These are phyloP conservation scores for Carcina quercana DNA, from an alignment of 2,888 invertebrate genomes.

Conservation along the genomic window DNA sequence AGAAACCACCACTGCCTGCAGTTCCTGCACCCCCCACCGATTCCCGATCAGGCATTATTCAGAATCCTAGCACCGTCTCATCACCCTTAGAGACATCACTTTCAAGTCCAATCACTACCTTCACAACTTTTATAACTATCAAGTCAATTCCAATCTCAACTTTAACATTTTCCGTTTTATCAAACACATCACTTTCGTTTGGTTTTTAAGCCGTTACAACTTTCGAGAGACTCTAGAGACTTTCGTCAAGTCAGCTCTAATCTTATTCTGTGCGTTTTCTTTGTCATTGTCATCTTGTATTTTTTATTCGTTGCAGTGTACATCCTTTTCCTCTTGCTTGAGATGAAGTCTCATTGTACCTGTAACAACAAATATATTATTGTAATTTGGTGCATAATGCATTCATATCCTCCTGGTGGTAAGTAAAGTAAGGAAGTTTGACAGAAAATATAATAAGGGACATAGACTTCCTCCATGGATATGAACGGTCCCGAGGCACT, in stretches of 20 bases:
- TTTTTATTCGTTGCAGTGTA: conserved; percentile 27
- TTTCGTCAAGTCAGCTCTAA: conserved; percentile 57
- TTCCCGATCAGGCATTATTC: conserved; percentile 72
- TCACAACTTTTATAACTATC: not conserved
- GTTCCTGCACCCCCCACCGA: conserved; percentile 71
- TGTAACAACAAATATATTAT: conserved; percentile 56
- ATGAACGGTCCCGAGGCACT: too few species aligned
- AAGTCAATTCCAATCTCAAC: not conserved
- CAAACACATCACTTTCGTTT: conserved; percentile 12
- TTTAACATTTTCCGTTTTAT: conserved; percentile 19
- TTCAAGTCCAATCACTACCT: conserved; percentile 28
- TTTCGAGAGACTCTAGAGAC: too few species aligned
- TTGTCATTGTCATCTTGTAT: conserved; percentile 34
- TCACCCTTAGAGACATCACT: too few species aligned
- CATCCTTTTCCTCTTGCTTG: conserved; percentile 26
- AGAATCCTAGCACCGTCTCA: conserved; percentile 44
- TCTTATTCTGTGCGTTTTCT: conserved; percentile 42
- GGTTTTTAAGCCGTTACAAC: not conserved
- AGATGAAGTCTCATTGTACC: conserved; percentile 30
- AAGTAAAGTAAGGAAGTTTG: too few species aligned
- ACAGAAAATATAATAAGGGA: too few species aligned
- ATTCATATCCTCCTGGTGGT: too few species aligned
- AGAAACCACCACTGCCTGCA: conserved; percentile 71
- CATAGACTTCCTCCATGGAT: too few species aligned
- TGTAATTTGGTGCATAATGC: too few species aligned